Conservation (phyloP, 2,113 vertebrate genomes). For the Dasypus novemcinctus region DNA sequence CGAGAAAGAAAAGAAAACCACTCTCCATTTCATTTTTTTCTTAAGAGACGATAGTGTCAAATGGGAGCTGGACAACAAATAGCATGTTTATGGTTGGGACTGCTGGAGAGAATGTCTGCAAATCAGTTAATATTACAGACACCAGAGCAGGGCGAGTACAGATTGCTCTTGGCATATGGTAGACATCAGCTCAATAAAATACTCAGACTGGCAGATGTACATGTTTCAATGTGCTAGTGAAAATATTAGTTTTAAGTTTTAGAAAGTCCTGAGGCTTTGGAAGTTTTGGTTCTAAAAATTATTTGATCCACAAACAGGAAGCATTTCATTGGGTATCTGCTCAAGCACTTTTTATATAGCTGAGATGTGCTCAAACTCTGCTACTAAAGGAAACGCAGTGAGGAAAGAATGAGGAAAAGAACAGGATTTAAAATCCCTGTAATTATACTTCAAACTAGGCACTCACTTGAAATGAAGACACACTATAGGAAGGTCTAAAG, state of each 20-base stretch:
- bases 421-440: not conserved
- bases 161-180: slow-evolving; percentile 47
- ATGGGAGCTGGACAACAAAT: slow-evolving; percentile 18
- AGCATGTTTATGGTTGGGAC: slow-evolving; percentile 12
- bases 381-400: not conserved
- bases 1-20: not conserved
- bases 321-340: not conserved
- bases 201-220: slow-evolving; percentile 53
- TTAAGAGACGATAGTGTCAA: slow-evolving; percentile 29
- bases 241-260: slow-evolving; percentile 55
- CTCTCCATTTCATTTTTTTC: not conserved
- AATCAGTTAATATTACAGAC: slow-evolving; percentile 40
- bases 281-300: not conserved
- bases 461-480: not conserved
- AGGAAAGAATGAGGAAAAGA: not conserved
- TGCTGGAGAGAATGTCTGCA: slow-evolving; percentile 27
- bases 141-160: not conserved
- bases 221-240: not conserved
- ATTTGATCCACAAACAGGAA: not conserved
- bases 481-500: not conserved
- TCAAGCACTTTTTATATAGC: not conserved
- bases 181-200: slow-evolving; percentile 66
- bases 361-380: not conserved
- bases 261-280: not conserved
- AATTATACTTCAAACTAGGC: not conserved